These are phyloP conservation scores for Doris montereyensis DNA, from an alignment of 2,888 invertebrate species.

Conservation along the genomic window DNA sequence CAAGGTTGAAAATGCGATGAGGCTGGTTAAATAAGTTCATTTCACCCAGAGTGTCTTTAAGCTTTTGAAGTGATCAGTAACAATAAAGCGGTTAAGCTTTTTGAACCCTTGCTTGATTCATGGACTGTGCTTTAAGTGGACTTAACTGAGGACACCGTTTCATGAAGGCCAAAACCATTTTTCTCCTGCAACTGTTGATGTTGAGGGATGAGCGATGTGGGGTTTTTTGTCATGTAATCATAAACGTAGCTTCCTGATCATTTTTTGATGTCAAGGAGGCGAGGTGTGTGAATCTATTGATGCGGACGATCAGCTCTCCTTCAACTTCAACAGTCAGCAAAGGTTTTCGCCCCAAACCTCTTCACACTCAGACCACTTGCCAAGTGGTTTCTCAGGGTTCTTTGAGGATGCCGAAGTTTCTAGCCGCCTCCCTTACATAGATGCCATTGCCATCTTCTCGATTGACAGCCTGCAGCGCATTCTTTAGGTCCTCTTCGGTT, in stretches of 20 bases:
- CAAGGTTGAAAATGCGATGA: no score
- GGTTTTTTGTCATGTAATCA: background rate
- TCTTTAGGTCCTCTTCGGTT: no score
- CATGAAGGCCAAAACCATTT: background rate
- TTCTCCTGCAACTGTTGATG: no score
- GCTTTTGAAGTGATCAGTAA: background rate
- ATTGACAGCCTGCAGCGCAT: no score
- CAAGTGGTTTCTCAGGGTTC: no score
- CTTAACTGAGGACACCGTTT: no score
- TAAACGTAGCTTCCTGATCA: constrained; percentile 12
- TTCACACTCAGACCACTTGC: no score
- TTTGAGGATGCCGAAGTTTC: background rate
- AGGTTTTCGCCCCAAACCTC: constrained; percentile 1
- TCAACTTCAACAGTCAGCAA: background rate
- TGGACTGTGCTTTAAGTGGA: no score
- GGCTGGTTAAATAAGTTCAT: background rate
- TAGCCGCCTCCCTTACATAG: constrained; percentile 6
- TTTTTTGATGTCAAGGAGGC: background rate
- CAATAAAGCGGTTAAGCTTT: background rate
- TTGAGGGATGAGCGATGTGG: no score
- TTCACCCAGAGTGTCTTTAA: background rate
- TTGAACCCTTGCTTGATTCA: background rate
- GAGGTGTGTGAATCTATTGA: constrained; percentile 7
- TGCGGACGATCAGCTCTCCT: no score
- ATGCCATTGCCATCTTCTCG: constrained; percentile 4